phyloP scores from a whole-genome alignment of 1,140 invertebrate genomes.

The Drosophila bocqueti region DNA sequence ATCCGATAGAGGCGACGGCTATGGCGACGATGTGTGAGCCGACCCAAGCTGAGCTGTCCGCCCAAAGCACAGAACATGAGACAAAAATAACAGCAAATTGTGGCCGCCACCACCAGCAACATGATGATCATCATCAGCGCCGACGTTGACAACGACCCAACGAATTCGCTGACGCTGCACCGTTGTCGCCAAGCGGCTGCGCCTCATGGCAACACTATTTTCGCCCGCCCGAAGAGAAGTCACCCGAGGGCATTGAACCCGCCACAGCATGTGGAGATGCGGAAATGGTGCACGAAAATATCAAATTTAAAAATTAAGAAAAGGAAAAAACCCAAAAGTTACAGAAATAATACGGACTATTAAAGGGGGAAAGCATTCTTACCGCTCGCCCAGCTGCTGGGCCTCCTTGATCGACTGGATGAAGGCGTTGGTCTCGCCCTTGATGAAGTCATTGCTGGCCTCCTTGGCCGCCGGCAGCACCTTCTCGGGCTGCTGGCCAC shows the following conservation, averaged over 20 bases:
- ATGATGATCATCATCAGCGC: conserved; percentile 5
- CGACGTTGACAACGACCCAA: conserved; percentile 17
- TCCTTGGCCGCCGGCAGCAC: conserved; percentile 61
- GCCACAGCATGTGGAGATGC: conserved; percentile 44
- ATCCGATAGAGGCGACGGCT: not conserved
- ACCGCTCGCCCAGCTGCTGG: conserved; percentile 67
- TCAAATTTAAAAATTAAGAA: conserved; percentile 45
- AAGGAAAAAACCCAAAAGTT: conserved; percentile 25
- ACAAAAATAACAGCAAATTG: conserved; percentile 73
- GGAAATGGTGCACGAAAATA: conserved; percentile 52
- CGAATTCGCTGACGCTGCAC: conserved; percentile 49
- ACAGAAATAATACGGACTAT: conserved; percentile 29
- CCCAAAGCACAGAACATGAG: conserved; percentile 76
- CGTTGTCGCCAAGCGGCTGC: conserved; percentile 47
- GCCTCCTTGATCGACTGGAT: conserved; percentile 75
- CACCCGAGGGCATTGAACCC: conserved; percentile 67
- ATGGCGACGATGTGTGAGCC: conserved; percentile 24
- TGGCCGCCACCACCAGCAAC: conserved; percentile 13
- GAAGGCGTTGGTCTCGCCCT: conserved; percentile 68
- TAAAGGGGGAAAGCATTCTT: conserved; percentile 26
- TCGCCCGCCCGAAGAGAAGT: conserved; percentile 68
- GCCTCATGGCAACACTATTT: conserved; percentile 80
- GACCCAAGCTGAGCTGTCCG: conserved; percentile 64
- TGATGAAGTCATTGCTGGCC: conserved; percentile 77
- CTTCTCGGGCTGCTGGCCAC: conserved; percentile 46